phyloP scores from a whole-genome alignment of 2,113 vertebrate genomes.

The Protobothrops mucrosquamatus region DNA sequence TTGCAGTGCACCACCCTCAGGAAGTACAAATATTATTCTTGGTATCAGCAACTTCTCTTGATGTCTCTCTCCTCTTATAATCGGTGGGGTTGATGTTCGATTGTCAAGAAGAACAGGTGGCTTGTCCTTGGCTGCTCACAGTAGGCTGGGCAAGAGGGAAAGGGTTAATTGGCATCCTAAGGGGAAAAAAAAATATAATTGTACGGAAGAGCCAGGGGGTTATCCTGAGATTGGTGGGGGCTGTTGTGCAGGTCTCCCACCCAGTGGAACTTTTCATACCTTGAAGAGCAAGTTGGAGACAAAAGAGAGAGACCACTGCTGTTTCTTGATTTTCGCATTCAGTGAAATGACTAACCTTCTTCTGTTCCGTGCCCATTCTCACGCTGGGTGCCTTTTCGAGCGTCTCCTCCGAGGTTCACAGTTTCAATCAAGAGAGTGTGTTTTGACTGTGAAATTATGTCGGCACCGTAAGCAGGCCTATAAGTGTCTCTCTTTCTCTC shows the following conservation, averaged over 20 bases:
- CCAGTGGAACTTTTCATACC: conserved; percentile 72
- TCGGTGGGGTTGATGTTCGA: conserved; percentile 57
- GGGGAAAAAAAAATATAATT: conserved; percentile 70
- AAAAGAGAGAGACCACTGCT: conserved; percentile 66
- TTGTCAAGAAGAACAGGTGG: conserved; percentile 60
- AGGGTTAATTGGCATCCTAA: conserved; percentile 76
- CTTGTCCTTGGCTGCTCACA: conserved; percentile 64
- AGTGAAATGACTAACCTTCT: conserved; percentile 63
- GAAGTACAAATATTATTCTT: conserved; percentile 37
- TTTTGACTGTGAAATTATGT: conserved; percentile 68
- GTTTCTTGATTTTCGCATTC: conserved; percentile 73
- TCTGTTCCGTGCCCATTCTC: not conserved
- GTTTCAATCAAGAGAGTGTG: conserved; percentile 56
- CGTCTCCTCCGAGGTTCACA: conserved; percentile 57
- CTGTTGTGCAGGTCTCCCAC: conserved; percentile 71
- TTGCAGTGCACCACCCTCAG: conserved; percentile 28
- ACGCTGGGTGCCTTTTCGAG: conserved; percentile 64
- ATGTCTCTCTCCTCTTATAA: conserved; percentile 32
- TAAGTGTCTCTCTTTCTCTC: conserved; percentile 39
- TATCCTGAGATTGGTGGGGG: conserved; percentile 68
- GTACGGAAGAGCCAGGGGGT: conserved; percentile 65
- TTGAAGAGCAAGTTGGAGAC: conserved; percentile 71
- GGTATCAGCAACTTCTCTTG: conserved; percentile 11
- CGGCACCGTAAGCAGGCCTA: conserved; percentile 59
- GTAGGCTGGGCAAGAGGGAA: conserved; percentile 66